Conservation (phyloP, 1,140 invertebrate species). For the Cyphomyrmex costatus region DNA sequence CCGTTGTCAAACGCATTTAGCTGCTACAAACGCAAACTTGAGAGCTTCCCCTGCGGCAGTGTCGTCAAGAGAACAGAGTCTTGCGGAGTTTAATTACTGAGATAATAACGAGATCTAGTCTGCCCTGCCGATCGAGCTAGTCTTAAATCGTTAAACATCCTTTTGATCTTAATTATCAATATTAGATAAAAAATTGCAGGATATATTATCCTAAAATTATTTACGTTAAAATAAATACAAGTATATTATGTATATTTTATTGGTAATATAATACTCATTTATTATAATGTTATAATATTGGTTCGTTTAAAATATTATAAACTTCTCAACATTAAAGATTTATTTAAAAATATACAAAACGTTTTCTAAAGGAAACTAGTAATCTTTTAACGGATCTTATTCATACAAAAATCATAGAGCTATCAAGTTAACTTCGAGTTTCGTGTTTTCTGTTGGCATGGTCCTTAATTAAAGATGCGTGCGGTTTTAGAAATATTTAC, state of each 20-base stretch:
- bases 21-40: constrained; percentile 85
- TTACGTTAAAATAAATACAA: neutral
- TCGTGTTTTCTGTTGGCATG: constrained; percentile 56
- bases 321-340: neutral
- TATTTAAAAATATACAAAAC: constrained; percentile 3
- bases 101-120: constrained; percentile 79
- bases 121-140: constrained; percentile 72
- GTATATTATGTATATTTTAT: neutral
- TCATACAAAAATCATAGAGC: constrained; percentile 59
- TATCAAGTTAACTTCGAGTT: constrained; percentile 42
- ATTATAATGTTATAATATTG: constrained; percentile 6
- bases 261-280: neutral
- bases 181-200: neutral
- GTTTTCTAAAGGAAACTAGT: neutral
- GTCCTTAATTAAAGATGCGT: constrained; percentile 64
- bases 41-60: constrained; percentile 79
- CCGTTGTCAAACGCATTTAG: constrained; percentile 87
- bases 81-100: constrained; percentile 84
- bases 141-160: constrained; percentile 4
- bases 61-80: constrained; percentile 79
- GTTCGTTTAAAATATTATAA: neutral
- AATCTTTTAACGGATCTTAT: constrained; percentile 8
- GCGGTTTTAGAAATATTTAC: constrained; percentile 58
- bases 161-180: constrained; percentile 51
- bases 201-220: neutral